Evolutionary conservation across 2,888 invertebrate species (phyloP).

Genomic region (Dolichopus griseipennis): DNA sequence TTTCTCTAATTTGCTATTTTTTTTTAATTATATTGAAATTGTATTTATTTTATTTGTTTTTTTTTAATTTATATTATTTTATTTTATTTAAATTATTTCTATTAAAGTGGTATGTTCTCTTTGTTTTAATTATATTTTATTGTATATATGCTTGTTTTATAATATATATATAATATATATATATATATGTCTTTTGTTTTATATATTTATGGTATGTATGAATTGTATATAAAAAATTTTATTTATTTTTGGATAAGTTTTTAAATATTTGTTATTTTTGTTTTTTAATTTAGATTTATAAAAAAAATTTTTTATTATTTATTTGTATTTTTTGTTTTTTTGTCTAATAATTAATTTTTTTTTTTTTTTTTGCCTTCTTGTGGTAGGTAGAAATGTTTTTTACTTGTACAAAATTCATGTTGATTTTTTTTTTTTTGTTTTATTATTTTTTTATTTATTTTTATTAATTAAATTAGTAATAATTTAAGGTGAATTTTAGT

Average conservation of each 20-base stretch:
- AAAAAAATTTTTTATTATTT: neutral
- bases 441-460: neutral
- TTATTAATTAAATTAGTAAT: no score
- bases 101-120: neutral
- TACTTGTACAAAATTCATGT: slow-evolving; percentile 4
- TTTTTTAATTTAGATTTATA: no score
- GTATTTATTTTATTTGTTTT: neutral
- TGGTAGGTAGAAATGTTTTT: slow-evolving; percentile 1
- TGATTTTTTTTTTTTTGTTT: neutral
- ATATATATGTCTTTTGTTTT: no score
- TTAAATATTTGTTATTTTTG: neutral
- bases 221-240: neutral
- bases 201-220: neutral
- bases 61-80: neutral
- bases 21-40: neutral
- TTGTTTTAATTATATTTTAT: no score
- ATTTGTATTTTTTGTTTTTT: neutral
- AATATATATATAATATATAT: no score
- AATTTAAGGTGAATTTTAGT: no score
- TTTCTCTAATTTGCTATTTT: slow-evolving; percentile 1
- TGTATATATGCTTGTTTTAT: no score
- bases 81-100: neutral
- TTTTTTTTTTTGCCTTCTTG: neutral
- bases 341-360: neutral
- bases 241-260: neutral